These are phyloP conservation scores for Zaprionus nigranus DNA, from an alignment of 1,140 invertebrate genomes.

Conservation along the genomic window DNA sequence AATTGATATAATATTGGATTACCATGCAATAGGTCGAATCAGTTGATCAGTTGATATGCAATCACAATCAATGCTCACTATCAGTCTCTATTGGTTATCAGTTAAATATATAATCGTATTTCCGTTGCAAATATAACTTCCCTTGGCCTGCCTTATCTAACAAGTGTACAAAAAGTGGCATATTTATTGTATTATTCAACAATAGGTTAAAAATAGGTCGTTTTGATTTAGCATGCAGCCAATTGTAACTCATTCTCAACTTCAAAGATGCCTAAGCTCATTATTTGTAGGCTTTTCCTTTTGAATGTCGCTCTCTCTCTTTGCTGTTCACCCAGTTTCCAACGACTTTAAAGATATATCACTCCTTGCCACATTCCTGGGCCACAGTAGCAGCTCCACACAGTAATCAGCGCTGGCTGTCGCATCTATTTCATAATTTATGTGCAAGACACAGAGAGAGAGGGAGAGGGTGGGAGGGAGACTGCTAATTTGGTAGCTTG, in stretches of 20 bases:
- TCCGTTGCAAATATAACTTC: background rate
- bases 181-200: background rate
- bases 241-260: background rate
- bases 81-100: conserved; percentile 1
- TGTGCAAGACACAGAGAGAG: conserved; percentile 2
- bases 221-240: background rate
- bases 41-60: background rate
- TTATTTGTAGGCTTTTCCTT: background rate
- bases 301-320: background rate
- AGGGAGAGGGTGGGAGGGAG: background rate
- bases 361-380: conserved; percentile 24
- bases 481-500: conserved; percentile 65
- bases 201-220: background rate
- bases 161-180: background rate
- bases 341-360: conserved; percentile 10
- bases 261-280: background rate
- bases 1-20: too few species aligned
- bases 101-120: background rate
- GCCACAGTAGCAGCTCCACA: conserved; percentile 2
- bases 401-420: background rate
- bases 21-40: too few species aligned
- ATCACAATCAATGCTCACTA: background rate
- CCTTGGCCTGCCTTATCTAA: background rate
- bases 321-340: background rate
- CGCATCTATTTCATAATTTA: conserved; percentile 23